phyloP scores from a whole-genome alignment of 2,797 vertebrate genomes.

The Dromococcyx pavoninus region DNA sequence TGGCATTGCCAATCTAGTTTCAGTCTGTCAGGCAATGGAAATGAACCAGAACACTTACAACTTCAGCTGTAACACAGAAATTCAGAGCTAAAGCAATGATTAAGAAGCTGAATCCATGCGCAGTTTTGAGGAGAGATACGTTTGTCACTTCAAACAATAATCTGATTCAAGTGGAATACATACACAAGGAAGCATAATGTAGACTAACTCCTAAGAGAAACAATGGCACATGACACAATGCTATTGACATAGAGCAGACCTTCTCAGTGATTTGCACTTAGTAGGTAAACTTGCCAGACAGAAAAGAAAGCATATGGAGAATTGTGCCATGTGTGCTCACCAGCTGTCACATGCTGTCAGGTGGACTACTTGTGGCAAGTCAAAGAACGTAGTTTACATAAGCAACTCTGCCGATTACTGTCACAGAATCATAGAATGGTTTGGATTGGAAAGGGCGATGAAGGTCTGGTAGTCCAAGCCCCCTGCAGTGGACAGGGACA shows the following conservation, averaged over 20 bases:
- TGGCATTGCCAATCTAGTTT: neutral
- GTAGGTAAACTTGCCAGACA: neutral
- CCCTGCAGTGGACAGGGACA: too few species aligned
- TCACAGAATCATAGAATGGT: too few species aligned
- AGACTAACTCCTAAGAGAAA: neutral
- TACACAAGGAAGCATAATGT: neutral
- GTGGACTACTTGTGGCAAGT: neutral
- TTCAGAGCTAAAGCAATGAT: neutral
- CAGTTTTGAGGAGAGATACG: neutral
- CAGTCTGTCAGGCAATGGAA: conserved; percentile 10
- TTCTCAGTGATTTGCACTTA: neutral
- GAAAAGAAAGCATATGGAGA: neutral
- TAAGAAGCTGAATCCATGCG: neutral
- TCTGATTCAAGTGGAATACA: neutral
- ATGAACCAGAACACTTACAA: neutral
- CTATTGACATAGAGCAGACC: neutral
- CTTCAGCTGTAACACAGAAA: neutral
- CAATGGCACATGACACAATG: neutral
- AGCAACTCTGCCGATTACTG: neutral
- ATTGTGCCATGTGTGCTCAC: neutral
- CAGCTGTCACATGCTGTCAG: neutral
- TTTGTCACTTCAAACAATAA: neutral
- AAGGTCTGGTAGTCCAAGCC: too few species aligned
- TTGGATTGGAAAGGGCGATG: too few species aligned
- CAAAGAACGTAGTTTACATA: neutral